Percentiles rank a stretch among this genome's conserved stretches.
Conservation (phyloP, 1,140 invertebrate species). For the Apis cerana region DNA sequence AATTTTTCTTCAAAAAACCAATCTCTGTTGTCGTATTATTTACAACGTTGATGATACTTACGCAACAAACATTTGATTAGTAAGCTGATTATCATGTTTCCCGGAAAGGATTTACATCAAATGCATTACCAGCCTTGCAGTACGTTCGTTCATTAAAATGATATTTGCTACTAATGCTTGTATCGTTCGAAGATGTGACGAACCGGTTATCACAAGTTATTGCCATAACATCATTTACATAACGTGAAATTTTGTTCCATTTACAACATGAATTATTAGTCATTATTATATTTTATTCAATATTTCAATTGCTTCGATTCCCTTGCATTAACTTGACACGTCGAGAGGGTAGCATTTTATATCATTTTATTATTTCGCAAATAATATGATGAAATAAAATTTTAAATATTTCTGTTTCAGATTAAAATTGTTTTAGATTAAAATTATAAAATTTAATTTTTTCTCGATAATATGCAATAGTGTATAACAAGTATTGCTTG, state of each 20-base stretch:
- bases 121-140: neutral
- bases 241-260: neutral
- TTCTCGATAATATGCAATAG: too few relatives aligned
- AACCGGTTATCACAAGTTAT: slow-evolving; percentile 4
- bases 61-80: neutral
- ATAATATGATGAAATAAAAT: too few relatives aligned
- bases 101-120: slow-evolving; percentile 17
- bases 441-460: too few relatives aligned
- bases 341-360: neutral
- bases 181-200: neutral
- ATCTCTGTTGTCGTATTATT: too few relatives aligned
- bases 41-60: neutral
- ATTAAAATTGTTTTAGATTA: too few relatives aligned
- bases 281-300: neutral
- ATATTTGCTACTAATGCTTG: neutral
- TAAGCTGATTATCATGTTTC: slow-evolving; percentile 27
- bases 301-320: neutral
- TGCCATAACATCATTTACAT: neutral
- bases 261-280: neutral
- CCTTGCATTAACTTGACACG: neutral
- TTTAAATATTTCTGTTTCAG: too few relatives aligned
- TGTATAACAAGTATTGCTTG: too few relatives aligned
- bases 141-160: slow-evolving; percentile 5
- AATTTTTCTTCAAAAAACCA: neutral
- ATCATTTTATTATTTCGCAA: too few relatives aligned